Base-by-base conservation (phyloP, 2,888 invertebrate species). In the Calephelis perditalis region DNA sequence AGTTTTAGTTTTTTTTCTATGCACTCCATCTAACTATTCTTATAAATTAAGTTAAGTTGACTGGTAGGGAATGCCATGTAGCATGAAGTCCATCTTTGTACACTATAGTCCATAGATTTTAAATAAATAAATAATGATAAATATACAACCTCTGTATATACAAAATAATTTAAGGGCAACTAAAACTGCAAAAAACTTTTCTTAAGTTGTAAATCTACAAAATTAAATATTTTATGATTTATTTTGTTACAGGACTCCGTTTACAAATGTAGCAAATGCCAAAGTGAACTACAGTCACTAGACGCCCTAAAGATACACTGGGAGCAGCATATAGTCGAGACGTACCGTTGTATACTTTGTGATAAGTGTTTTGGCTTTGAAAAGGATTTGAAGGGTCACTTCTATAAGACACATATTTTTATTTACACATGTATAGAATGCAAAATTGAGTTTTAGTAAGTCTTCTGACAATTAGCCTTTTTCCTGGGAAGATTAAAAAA, bases 261-360 rank as follows among this genome's bases (percentile, higher is more conserved):
- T 7, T 37, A 36, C 9, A n/a, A 35, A 6, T 58, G 58, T 12
- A 58, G 37, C 15, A 47, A 10, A 47, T 58, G 58, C 36, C 8
- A 47, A 10, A 12, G 40, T 40, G 8, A 1, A 12, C 12, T 36
- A n/a, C 47, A n/a, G 37, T 40, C 47, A 0, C 1, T 11, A 37
- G 46, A 58, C 7, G 37, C 47, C 10, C n/a, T 73, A 5, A 44
- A 61, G 9, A n/a, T 60, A 3, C 76, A 76, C 61, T 74, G 73
- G 71, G 35, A 52, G 5, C 54, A 62, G 0, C 70, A 73, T 45
- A n/a, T 26, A 61, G 63, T 4, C 12, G 57, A 11, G 62, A 70
- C 60, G 62, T 70, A 52, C 65, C 66, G 58, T 3, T 83, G 83
- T 40, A 64, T 40, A 0, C 37, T 72, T 9, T 84, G 83, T 37